A percentile compares a stretch with the other conserved stretches of the same genome.
phyloP scores from a whole-genome alignment of 2,797 vertebrate genomes.

The Gastrophryne carolinensis region DNA sequence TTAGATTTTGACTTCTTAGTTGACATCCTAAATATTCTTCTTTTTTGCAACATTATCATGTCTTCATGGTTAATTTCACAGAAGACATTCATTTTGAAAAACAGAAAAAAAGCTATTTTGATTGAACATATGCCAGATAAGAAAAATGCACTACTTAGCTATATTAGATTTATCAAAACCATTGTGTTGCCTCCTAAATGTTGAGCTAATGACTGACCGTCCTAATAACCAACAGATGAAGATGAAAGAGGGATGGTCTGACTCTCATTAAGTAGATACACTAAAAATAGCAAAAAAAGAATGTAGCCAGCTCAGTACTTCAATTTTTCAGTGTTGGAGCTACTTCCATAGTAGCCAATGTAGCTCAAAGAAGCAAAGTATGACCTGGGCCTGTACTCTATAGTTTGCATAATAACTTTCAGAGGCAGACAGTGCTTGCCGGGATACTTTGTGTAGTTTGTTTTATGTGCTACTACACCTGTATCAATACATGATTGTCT shows the following conservation, averaged over 20 bases:
- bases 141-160: background rate
- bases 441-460: too few relatives aligned
- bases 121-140: slow-evolving; percentile 55
- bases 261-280: slow-evolving; percentile 11
- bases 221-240: slow-evolving; percentile 35
- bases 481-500: too few relatives aligned
- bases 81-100: background rate
- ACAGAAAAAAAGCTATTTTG: slow-evolving; percentile 2
- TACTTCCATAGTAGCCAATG: background rate
- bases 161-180: slow-evolving; percentile 24
- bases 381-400: too few relatives aligned
- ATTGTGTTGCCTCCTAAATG: background rate
- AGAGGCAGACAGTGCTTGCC: too few relatives aligned
- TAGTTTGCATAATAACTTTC: too few relatives aligned
- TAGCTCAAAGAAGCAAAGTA: too few relatives aligned
- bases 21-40: background rate
- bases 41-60: background rate
- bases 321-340: background rate
- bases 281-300: slow-evolving; percentile 25
- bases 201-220: slow-evolving; percentile 16
- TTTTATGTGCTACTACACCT: too few relatives aligned
- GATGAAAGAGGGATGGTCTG: background rate
- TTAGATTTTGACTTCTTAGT: background rate
- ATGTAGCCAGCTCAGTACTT: background rate
- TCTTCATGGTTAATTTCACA: background rate